Percentiles rank a stretch among this genome's conserved stretches.
Conservation (phyloP, 1,140 invertebrate genomes). For the Homalodisca vitripennis region DNA sequence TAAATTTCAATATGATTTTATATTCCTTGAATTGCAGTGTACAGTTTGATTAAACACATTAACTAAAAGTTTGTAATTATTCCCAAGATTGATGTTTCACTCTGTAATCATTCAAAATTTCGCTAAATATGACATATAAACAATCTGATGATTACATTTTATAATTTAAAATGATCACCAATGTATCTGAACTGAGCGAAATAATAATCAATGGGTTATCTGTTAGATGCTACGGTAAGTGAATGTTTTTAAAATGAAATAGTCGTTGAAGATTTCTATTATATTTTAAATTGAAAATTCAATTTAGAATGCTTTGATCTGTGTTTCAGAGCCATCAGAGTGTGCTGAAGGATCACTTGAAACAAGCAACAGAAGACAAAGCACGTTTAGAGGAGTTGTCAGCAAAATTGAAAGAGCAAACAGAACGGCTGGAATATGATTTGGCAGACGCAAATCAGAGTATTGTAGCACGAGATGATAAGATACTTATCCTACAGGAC, state of each 20-base stretch:
- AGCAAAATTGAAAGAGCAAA: conserved; percentile 36
- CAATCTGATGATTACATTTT: too few relatives aligned
- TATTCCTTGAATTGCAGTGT: too few relatives aligned
- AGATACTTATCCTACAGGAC: conserved; percentile 33
- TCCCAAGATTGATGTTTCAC: too few relatives aligned
- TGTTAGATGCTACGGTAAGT: not conserved
- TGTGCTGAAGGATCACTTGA: conserved; percentile 38
- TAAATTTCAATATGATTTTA: too few relatives aligned
- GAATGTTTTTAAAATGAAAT: not conserved
- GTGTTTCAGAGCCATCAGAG: conserved; percentile 36
- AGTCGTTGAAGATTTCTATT: too few relatives aligned
- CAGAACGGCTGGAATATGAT: conserved; percentile 41
- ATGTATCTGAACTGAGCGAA: too few relatives aligned
- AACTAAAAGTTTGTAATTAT: too few relatives aligned
- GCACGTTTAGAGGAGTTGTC: conserved; percentile 39
- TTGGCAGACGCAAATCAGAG: conserved; percentile 40
- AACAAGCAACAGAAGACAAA: conserved; percentile 38
- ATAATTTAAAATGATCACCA: too few relatives aligned
- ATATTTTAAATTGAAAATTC: not conserved
- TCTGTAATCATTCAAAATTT: too few relatives aligned
- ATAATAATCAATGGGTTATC: too few relatives aligned
- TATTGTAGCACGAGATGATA: conserved; percentile 39
- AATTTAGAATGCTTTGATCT: conserved; percentile 21
- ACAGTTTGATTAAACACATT: too few relatives aligned
- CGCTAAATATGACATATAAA: too few relatives aligned